These are phyloP conservation scores for Nomada ruficornis DNA, from an alignment of 2,888 invertebrate species.

Conservation along the genomic window DNA sequence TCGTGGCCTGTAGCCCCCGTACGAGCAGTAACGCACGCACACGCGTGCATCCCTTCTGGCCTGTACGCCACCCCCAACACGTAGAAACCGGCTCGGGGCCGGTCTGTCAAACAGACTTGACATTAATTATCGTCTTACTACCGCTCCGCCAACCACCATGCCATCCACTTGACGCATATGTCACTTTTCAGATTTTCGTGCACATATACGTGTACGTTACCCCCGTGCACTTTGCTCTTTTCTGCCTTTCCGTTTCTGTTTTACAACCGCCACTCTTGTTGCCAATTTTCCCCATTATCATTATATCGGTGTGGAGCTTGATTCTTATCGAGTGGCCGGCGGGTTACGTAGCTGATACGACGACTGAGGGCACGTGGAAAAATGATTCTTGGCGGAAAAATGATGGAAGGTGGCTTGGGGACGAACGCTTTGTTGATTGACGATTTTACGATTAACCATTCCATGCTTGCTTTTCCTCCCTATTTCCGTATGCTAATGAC, in stretches of 20 bases:
- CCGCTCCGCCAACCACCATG: conserved; percentile 56
- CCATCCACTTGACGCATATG: conserved; percentile 70
- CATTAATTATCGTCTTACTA: conserved; percentile 77
- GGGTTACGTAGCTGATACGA: not conserved
- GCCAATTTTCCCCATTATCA: not conserved
- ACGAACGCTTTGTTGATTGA: not conserved
- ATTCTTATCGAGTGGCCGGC: not conserved
- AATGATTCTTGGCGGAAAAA: not conserved
- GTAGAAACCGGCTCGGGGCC: conserved; percentile 53
- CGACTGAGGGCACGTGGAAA: not conserved
- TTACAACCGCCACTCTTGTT: not conserved
- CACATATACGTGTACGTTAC: not conserved
- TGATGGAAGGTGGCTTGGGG: not conserved
- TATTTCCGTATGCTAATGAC: not conserved
- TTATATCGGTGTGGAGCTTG: not conserved
- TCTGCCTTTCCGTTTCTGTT: not conserved
- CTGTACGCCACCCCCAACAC: conserved; percentile 47
- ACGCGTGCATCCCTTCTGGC: conserved; percentile 55
- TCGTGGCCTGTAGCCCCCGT: conserved; percentile 72
- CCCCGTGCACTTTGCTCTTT: not conserved
- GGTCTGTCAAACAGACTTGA: conserved; percentile 71
- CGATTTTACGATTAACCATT: not conserved
- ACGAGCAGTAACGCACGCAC: conserved; percentile 58
- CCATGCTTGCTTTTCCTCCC: no score
- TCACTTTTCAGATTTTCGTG: conserved; percentile 70